Evolutionary conservation across 2,113 vertebrate species (phyloP), one percentile per base, ranked within the genome.

Genomic region (Tragelaphus buxtoni): DNA sequence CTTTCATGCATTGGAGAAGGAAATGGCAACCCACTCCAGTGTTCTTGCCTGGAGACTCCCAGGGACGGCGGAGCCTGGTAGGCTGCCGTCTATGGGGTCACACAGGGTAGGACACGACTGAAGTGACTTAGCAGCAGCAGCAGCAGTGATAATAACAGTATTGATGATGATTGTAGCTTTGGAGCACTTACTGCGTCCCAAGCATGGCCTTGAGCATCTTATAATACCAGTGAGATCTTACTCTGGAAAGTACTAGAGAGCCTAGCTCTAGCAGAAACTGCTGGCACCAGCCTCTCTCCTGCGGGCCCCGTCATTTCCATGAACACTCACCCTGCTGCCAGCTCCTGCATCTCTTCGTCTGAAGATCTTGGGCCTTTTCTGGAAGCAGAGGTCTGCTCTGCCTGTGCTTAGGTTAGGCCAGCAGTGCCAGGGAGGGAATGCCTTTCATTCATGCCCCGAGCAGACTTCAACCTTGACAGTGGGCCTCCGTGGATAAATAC

Each of bases 281-380:
- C 17, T 5, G 39, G 32, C 0, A 0, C 51, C 39, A 5, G 1
- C 12, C 2, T 60, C 1, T 1, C 1, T 22, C 49, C 28, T 61
- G 47, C 39, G 3, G 1, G 18, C 35, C 17, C 56, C 18, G 1
- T 47, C 28, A 4, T n/a, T 30, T 93, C 55, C 65, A 14, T 11
- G 10, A 47, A 10, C 61, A n/a, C 20, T 65, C 5, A 2, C 49
- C 51, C 49, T 22, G 32, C 47, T 42, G 32, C 42, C 53, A 30
- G 26, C 39, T 22, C 82, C n/a, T 83, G 42, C 47, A 26, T 3
- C 49, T 88, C 42, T 55, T 55, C 22, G n/a, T 24, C 74, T 12
- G 35, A 22, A 49, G 65, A 72, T 39, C 35, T 24, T 72, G 35
- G 9, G 35, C 11, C 35, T 69, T 77, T 74, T 91, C 95, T 93